Base-by-base conservation (phyloP, 1,140 invertebrate genomes). In the Apis florea region DNA sequence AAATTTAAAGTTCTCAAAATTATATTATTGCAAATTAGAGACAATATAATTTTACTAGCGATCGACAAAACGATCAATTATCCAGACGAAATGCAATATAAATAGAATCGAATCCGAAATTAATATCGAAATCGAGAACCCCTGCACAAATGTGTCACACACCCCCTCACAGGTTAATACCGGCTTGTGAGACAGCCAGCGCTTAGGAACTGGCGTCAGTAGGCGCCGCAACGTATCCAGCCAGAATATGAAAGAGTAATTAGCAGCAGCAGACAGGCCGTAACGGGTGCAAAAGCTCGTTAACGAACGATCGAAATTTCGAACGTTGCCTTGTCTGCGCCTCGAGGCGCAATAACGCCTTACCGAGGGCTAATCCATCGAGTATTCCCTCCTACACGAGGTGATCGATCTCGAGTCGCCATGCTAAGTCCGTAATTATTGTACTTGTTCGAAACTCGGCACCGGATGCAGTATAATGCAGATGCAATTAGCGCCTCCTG, bases 281-380 rank as follows among this genome's bases (percentile, higher is more conserved):
- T 70, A 82, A 64, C 82, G 26, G 61, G 78, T 26, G 80, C 80
- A 72, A 83, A 75, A 80, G 75, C 77, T 71, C 79, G 83, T 87
- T 89, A 89, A 89, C 82, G 88, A 89, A 79, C 74, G 85, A 87
- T 89, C 83, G 88, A 89, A 89, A 89, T 87, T 89, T 89, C 84
- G 71, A 85, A 79, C 86, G 82, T 40, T 73, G 82, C 69, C 73
- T 80, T 75, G 51, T 63, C 72, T 64, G 59, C 75, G 71, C 79
- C 79, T 24, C 31, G 68, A 79, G 70, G 80, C 77, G 75, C 51
- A 67, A 69, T 74, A 86, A 85, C 83, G 73, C 84, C 83, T 87
- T 78, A 53, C 74, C 74, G 47, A 73, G 64, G 64, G 73, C 85
- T 86, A 86, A 86, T 87, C 85, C 78, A 73, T 75, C 77, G 72